Base-by-base conservation (phyloP, 1,140 invertebrate species). In the Psix sp. region DNA sequence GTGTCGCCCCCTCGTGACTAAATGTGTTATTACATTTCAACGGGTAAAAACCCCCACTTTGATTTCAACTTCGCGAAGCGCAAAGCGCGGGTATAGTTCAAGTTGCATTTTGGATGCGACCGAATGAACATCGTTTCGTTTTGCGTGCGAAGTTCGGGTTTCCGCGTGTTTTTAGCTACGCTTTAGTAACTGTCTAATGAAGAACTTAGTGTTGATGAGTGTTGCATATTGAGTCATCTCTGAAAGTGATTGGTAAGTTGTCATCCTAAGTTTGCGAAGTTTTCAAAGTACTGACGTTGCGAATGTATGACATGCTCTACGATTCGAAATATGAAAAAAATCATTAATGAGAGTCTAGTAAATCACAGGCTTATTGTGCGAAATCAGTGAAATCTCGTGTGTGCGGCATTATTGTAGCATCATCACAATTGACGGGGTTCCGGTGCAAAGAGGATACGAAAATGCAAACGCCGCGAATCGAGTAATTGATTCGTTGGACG, bases 61-160 rank as follows among this genome's bases (percentile, higher is more conserved):
- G 18, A 46, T 54, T 43, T 39, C 9, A 68, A 65, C 56, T 63
- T 70, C 54, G 78, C 46, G 52, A 75, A 57, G 70, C n/a, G n/a
- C 49, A 82, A 83, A 85, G 78, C 82, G 82, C 82, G 82, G 77
- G 82, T 81, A 72, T 54, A 59, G 81, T 84, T 84, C 76, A 85
- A 85, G 84, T 85, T 85, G 82, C 84, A 84, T 83, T 84, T 84
- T 84, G 81, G 82, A 84, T 84, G 82, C 81, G 82, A 83, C 73
- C 79, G 79, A 77, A 82, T 77, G 77, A 79, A 80, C 84, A 83
- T 84, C 82, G 80, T 80, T 80, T 76, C 73, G 79, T 76, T 77
- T 80, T 75, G 39, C 76, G 78, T 71, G 46, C 38, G 77, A 74
- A 74, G 68, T 21, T 66, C 35, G 60, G 51, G 51, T 80, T 76